phyloP scores from a whole-genome alignment of 2,888 invertebrate genomes.

The Magallana nippona region DNA sequence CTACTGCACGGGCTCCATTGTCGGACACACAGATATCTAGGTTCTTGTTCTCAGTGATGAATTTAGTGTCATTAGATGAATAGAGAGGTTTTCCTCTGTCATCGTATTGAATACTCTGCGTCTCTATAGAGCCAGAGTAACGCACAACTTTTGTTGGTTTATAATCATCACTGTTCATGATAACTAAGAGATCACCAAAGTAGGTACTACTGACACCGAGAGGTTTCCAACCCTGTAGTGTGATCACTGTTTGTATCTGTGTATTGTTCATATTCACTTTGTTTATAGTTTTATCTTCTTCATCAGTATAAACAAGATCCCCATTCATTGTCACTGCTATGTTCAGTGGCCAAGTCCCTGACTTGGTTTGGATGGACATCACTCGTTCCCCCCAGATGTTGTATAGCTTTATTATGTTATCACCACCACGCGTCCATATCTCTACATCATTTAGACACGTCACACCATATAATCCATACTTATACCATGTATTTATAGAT shows the following conservation, averaged over 20 bases:
- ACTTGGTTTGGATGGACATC: not conserved
- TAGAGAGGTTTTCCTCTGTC: too few species aligned
- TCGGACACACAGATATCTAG: too few species aligned
- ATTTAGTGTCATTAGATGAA: too few species aligned
- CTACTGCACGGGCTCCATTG: too few species aligned
- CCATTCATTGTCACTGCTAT: not conserved
- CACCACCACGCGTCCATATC: not conserved
- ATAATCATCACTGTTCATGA: not conserved
- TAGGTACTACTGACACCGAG: not conserved
- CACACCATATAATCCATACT: not conserved
- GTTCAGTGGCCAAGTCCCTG: not conserved
- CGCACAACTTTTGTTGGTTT: not conserved
- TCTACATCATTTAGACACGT: not conserved
- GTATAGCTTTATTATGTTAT: not conserved
- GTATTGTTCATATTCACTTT: not conserved
- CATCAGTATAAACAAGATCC: not conserved
- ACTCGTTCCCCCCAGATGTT: not conserved
- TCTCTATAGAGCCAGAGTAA: not conserved
- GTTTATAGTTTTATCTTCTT: not conserved
- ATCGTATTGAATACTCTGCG: not conserved
- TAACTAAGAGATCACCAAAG: not conserved
- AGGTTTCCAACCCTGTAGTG: not conserved
- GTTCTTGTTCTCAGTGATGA: too few species aligned
- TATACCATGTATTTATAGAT: not conserved
- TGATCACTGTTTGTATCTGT: not conserved